Base-by-base conservation (phyloP, 2,113 vertebrate genomes). In the Melanotaenia duboulayi region DNA sequence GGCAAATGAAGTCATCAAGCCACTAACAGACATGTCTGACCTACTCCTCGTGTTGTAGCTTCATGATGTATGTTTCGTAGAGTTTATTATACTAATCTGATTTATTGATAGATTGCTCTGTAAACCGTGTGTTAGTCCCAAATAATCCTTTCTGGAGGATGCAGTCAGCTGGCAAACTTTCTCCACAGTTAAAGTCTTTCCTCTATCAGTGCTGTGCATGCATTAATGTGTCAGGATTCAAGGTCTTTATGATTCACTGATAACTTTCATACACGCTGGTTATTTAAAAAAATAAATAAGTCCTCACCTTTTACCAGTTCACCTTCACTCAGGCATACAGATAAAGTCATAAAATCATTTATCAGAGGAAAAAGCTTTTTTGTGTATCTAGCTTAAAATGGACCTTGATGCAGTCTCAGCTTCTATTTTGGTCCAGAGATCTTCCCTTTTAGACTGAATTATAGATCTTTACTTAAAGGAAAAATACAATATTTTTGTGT, bases 81-180 rank as follows among this genome's bases (percentile, higher is more conserved):
- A 65, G 35, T 69, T 59, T 56, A 19, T 55, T 11, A 71, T 40
- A 16, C 20, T 84, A 84, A 84, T 86, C 74, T 66, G 71, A 58
- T 87, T 61, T 71, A 58, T 76, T 71, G 79, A 56, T 58, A 74
- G 57, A 37, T 71, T 83, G 59, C 52, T 75, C 56, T 60, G 39
- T 81, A 79, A 76, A n/a, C 64, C 61, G 56, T 19, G 1, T 65
- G 66, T 84, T 52, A 32, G 61, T 59, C 58, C 42, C 42, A 56
- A 59, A 74, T 57, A 61, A 63, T 52, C 59, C 59, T 67, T 61
- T 81, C 23, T 25, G 20, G 58, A 57, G 25, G 56, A 66, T 67
- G 12, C 59, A 56, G 69, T 76, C 80, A 81, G 71, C 66, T 85
- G 87, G 78, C 80, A 82, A 56, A 62, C 42, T 9, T 65, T 37